Evolutionary conservation across 2,888 invertebrate species (phyloP), one percentile per base, ranked within the genome.

Genomic region (Trissolcus brochymenae): DNA sequence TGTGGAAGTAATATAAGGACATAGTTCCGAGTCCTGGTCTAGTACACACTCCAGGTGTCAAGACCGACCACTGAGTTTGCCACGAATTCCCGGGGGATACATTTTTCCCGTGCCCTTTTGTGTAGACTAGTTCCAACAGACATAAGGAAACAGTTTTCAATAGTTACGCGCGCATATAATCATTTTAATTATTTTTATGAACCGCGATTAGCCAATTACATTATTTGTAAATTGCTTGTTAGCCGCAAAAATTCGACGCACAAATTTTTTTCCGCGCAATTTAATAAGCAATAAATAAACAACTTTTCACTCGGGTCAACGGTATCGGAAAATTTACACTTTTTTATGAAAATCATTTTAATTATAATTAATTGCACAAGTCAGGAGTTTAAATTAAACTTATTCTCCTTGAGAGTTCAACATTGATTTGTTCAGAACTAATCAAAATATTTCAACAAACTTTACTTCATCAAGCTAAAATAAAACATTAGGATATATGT

Each of bases 1-100:
- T 43, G 70, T 73, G 59, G 66, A 55, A 62, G 56, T 68, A 61
- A 75, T 65, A 35, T 35, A 54, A 59, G 53, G 66, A 70, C 54
- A 61, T 64, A 62, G 66, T 62, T 56, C 25, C 57, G 55, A 74
- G 62, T 59, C 54, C 70, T 29, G 49, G 43, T 53, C 50, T 53
- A 65, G 66, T 60, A 55, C 59, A 72, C 72, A 54, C 72, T 75
- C 73, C 80, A 77, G 76, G 78, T 80, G 76, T 76, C 64, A 74
- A 66, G 71, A 77, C 71, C 78, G 70, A 78, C 77, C 68, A 76
- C 73, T 72, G 71, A 19, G 65, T 35, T 76, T 70, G 62, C 67
- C 57, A 59, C 76, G 59, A 60, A 70, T 73, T 73, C 70, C 35
- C 35, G 35, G 35, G 35, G 35, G 35, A 76, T 25, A 43, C 60